Evolutionary conservation across 2,888 invertebrate species (phyloP).

Genomic region (Arctia plantaginis): DNA sequence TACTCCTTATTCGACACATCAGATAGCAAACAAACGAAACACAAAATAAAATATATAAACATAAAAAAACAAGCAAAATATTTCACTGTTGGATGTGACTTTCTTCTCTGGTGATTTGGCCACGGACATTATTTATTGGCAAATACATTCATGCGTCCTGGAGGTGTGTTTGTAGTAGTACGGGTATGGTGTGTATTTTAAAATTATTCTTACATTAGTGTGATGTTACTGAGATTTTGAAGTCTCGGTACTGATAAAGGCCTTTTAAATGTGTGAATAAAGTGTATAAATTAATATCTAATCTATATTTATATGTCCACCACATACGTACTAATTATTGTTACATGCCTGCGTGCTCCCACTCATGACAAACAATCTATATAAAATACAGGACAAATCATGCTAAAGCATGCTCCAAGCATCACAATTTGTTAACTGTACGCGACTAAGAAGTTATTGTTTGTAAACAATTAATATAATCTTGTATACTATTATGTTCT

Average conservation of each 20-base stretch:
- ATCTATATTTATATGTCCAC: slow-evolving; percentile 38
- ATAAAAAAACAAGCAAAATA: slow-evolving; percentile 66
- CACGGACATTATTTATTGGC: slow-evolving; percentile 81
- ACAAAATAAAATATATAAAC: slow-evolving; percentile 51
- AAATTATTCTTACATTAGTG: neutral
- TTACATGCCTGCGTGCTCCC: slow-evolving; percentile 49
- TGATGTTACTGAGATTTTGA: neutral
- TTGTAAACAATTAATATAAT: neutral
- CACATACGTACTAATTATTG: slow-evolving; percentile 51
- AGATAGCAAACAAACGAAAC: slow-evolving; percentile 79
- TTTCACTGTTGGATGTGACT: slow-evolving; percentile 69
- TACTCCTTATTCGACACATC: slow-evolving; percentile 64
- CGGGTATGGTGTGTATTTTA: slow-evolving; percentile 15
- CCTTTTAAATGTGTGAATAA: slow-evolving; percentile 6
- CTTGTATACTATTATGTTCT: neutral
- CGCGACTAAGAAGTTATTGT: slow-evolving; percentile 21
- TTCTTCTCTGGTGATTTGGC: slow-evolving; percentile 58
- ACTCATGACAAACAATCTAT: slow-evolving; percentile 48
- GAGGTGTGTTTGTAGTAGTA: slow-evolving; percentile 20
- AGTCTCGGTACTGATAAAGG: neutral
- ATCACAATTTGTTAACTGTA: slow-evolving; percentile 36
- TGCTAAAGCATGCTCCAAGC: slow-evolving; percentile 78
- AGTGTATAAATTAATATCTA: slow-evolving; percentile 25
- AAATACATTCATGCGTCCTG: slow-evolving; percentile 83
- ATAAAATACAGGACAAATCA: slow-evolving; percentile 55